Evolutionary conservation across 2,113 vertebrate species (phyloP), one percentile per base, ranked within the genome.

Genomic region (Beaufortia kweichowensis): DNA sequence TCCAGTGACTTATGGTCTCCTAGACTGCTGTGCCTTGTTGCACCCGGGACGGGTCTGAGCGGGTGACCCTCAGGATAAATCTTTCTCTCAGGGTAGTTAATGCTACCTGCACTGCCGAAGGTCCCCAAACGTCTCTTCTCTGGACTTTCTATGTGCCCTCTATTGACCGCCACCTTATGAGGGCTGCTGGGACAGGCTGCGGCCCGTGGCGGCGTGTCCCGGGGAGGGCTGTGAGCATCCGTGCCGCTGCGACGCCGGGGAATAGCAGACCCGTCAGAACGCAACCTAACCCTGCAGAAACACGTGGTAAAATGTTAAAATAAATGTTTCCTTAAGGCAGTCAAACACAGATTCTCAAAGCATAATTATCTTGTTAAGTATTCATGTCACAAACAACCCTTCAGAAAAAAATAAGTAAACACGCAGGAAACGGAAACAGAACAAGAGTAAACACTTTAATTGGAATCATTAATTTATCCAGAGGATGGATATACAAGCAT

Each of bases 1-100:
- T 98, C 97, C 88, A 99, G 87, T 48, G 96, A 93, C 85, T 98
- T 98, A 91, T 98, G 96, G 90, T 99, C 97, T 33, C 96, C 97
- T 0, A 98, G 94, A 87, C 97, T 99, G 91, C 97, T 98, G 91
- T 99, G 97, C 17, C 97, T 93, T 6, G 96, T 98, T 78, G 95
- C 93, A n/a, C 95, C 94, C 8, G 94, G 91, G 23, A 90, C 87
- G 0, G 96, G 90, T 80, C 96, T 93, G 87, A 96, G 87, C 0
- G 94, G 92, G 86, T 95, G 94, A 21, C 94, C 94, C 41, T 99
- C 97, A 0, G 92, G 90, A 80, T 96, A 92, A 19, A 82, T 82
- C 87, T 98, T 99, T 85, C 95, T 95, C 79, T 98, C 96, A 0
- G 92, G 91, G 87, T 94, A 95, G 84, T 98, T 97, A 90, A 98